A percentile compares a stretch with the other conserved stretches of the same genome.
Evolutionary conservation across 2,113 vertebrate genomes (phyloP).

Genomic region (Triplophysa dalaica): DNA sequence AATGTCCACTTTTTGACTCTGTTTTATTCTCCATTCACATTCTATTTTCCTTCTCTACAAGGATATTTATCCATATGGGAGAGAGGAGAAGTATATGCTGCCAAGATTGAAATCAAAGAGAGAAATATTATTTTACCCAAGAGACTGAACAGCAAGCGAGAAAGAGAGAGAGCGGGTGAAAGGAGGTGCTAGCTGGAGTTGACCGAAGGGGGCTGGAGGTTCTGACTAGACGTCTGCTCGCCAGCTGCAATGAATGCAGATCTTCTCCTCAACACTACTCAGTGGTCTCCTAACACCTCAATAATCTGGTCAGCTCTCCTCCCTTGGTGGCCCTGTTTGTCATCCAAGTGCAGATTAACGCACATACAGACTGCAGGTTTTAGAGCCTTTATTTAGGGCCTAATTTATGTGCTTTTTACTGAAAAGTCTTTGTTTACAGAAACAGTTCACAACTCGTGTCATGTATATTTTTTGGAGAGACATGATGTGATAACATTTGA

Average conservation of each 20-base stretch:
- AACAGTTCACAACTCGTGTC: slow-evolving; percentile 36
- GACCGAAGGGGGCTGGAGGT: not conserved
- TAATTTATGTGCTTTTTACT: slow-evolving; percentile 24
- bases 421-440: slow-evolving; percentile 3
- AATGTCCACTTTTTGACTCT: slow-evolving; percentile 23
- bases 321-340: slow-evolving; percentile 26
- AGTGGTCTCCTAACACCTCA: slow-evolving; percentile 16
- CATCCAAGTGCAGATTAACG: not conserved
- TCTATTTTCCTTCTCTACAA: slow-evolving; percentile 34
- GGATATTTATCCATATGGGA: slow-evolving; percentile 49
- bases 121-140: slow-evolving; percentile 50
- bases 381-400: not conserved
- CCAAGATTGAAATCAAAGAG: slow-evolving; percentile 54
- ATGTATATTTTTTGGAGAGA: slow-evolving; percentile 17
- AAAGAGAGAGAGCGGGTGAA: slow-evolving; percentile 5
- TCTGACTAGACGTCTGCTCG: slow-evolving; percentile 40
- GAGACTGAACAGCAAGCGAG: slow-evolving; percentile 18
- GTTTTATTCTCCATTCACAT: slow-evolving; percentile 12
- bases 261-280: slow-evolving; percentile 24
- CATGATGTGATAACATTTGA: not conserved
- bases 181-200: slow-evolving; percentile 21
- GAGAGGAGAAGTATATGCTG: slow-evolving; percentile 50
- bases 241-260: slow-evolving; percentile 48
- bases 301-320: slow-evolving; percentile 23
- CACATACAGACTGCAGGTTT: not conserved